phyloP scores from a whole-genome alignment of 2,113 vertebrate genomes.

The Illadopsis cleaveri region DNA sequence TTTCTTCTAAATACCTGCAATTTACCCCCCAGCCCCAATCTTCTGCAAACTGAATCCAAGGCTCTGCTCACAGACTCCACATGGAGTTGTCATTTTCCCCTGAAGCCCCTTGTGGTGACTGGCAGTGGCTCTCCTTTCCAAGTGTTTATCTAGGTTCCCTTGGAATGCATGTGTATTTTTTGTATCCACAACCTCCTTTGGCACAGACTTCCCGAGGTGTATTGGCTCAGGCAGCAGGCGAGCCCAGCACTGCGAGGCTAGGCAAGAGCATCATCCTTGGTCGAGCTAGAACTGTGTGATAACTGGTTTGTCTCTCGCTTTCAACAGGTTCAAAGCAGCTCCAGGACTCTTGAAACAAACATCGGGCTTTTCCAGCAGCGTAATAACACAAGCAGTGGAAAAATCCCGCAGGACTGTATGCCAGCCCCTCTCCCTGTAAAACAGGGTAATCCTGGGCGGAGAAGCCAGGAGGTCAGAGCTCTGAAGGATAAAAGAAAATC shows the following conservation, averaged over 20 bases:
- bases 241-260: not conserved
- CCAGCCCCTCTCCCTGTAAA: not conserved
- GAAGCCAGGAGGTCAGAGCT: not conserved
- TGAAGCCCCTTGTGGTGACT: not conserved
- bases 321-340: slow-evolving; percentile 78
- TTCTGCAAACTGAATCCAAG: not conserved
- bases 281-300: accelerated
- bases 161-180: not conserved
- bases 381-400: not conserved
- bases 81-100: accelerated
- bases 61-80: not conserved
- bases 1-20: not conserved
- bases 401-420: not conserved
- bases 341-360: slow-evolving; percentile 52
- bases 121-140: not conserved
- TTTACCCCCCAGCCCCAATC: accelerated
- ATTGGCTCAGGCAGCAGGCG: not conserved
- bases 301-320: not conserved
- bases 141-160: not conserved
- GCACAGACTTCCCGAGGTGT: not conserved
- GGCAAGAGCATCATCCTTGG: accelerated
- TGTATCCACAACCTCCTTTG: not conserved
- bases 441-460: not conserved
- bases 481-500: not conserved
- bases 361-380: slow-evolving; percentile 61